Evolutionary conservation across 2,888 invertebrate species (phyloP).

Genomic region (Athalia circularis): DNA sequence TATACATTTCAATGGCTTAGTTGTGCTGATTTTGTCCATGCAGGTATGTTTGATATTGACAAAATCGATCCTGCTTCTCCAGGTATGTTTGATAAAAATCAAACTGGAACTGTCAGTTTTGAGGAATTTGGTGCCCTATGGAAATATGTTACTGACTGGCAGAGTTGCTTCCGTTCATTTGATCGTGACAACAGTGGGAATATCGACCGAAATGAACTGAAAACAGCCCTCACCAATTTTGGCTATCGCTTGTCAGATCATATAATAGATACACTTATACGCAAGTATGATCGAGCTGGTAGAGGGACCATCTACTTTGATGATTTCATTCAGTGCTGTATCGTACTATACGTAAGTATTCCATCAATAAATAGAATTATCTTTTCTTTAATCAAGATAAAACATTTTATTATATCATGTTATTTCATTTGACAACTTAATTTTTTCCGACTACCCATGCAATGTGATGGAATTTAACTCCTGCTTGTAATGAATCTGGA

Average conservation of each 20-base stretch:
- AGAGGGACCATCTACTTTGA: slow-evolving; percentile 95
- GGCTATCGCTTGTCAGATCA: slow-evolving; percentile 91
- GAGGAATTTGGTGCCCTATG: slow-evolving; percentile 97
- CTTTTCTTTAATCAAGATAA: slow-evolving; percentile 22
- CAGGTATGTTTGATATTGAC: slow-evolving; percentile 73
- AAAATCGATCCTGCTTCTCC: slow-evolving; percentile 72
- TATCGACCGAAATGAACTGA: slow-evolving; percentile 93
- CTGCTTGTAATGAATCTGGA: too few species aligned
- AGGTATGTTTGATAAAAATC: slow-evolving; percentile 96
- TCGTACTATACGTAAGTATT: slow-evolving; percentile 91
- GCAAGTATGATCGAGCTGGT: slow-evolving; percentile 96
- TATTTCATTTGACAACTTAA: too few species aligned
- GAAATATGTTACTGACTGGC: slow-evolving; percentile 99
- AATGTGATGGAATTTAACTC: too few species aligned
- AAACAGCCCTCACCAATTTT: slow-evolving; percentile 91
- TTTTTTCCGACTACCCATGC: too few species aligned
- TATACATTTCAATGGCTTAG: slow-evolving; percentile 26
- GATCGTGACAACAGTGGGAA: slow-evolving; percentile 95
- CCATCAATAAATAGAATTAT: neutral
- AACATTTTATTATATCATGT: slow-evolving; percentile 31
- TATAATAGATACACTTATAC: slow-evolving; percentile 86
- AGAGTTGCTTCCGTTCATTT: slow-evolving; percentile 94
- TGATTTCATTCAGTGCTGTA: slow-evolving; percentile 98
- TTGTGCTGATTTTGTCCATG: slow-evolving; percentile 59
- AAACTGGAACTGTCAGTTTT: slow-evolving; percentile 92